Percentiles rank a stretch among this genome's conserved stretches.
Evolutionary conservation across 2,797 vertebrate species (phyloP).

Genomic region (Triplophysa yarkandensis): DNA sequence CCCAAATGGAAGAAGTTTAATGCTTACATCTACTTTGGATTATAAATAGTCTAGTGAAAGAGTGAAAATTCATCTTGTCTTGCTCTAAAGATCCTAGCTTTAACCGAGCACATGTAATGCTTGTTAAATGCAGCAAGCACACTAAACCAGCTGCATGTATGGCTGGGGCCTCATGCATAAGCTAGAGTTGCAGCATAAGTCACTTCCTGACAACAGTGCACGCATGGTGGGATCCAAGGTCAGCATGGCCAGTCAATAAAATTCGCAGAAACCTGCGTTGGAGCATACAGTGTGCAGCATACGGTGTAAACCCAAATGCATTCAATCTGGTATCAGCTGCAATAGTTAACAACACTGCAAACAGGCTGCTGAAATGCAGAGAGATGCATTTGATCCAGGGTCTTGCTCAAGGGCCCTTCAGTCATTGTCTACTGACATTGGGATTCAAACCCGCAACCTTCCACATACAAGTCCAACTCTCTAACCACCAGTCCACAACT

Average conservation of each 20-base stretch:
- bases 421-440: too few relatives aligned
- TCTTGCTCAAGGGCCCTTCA: not conserved
- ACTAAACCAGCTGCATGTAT: slow-evolving; percentile 1
- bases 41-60: slow-evolving; percentile 5
- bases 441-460: too few relatives aligned
- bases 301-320: not conserved
- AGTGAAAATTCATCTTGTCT: not conserved
- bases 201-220: slow-evolving; percentile 33
- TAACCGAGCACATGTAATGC: not conserved
- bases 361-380: not conserved
- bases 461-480: too few relatives aligned
- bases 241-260: slow-evolving; percentile 12
- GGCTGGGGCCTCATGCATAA: slow-evolving; percentile 3
- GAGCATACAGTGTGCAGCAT: not conserved
- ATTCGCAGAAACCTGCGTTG: not conserved
- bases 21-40: not conserved
- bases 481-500: too few relatives aligned
- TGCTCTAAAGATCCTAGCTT: not conserved
- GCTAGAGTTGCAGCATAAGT: slow-evolving; percentile 20
- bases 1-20: not conserved
- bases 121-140: not conserved
- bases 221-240: slow-evolving; percentile 1
- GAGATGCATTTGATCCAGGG: not conserved
- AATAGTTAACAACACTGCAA: not conserved
- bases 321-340: not conserved